Evolutionary conservation across 2,888 invertebrate genomes (phyloP).

Genomic region (Noctua janthe): DNA sequence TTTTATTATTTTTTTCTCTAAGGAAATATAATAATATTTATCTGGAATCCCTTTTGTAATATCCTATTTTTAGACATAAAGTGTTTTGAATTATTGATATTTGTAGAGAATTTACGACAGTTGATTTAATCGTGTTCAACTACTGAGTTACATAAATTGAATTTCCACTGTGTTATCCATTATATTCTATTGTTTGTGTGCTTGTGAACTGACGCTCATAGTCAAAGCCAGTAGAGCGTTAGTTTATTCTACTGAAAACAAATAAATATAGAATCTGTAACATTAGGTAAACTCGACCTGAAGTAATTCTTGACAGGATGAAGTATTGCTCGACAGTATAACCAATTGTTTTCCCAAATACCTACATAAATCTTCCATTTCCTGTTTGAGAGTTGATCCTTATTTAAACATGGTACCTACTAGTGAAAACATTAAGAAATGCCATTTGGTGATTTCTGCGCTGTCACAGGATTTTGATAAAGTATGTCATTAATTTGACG

Average conservation of each 20-base stretch:
- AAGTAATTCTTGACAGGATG: slow-evolving; percentile 3
- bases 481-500: background rate
- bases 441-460: background rate
- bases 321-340: background rate
- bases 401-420: background rate
- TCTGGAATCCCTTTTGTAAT: background rate
- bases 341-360: slow-evolving; percentile 13
- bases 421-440: background rate
- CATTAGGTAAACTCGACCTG: background rate
- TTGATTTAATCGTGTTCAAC: background rate
- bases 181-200: background rate
- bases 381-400: background rate
- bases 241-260: background rate
- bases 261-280: background rate
- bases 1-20: background rate
- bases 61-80: background rate
- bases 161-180: background rate
- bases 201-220: background rate
- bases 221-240: background rate
- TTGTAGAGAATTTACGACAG: background rate
- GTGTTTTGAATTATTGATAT: background rate
- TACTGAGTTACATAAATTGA: background rate
- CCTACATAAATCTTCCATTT: slow-evolving; percentile 2
- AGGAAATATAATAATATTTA: background rate
- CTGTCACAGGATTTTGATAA: background rate